Conservation (phyloP, 2,797 vertebrate species). For the Thripadectes ignobilis region DNA sequence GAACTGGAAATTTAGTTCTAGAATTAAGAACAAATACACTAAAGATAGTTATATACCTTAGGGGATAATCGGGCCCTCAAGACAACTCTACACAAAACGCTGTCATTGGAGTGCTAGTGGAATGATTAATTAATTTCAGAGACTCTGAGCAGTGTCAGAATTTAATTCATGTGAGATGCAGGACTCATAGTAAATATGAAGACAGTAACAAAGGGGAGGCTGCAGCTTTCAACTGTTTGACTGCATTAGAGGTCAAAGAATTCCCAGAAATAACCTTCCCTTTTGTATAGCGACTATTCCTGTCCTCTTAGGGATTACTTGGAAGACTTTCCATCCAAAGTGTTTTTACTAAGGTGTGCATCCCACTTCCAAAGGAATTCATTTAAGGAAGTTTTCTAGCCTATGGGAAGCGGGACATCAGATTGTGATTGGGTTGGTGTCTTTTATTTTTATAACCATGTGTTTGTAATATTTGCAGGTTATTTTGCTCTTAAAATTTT, state of each 20-base stretch:
- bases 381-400: not conserved
- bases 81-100: not conserved
- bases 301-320: not conserved
- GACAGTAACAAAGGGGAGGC: not conserved
- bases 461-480: not conserved
- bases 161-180: not conserved
- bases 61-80: not conserved
- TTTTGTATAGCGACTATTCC: not conserved
- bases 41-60: not conserved
- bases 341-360: not conserved
- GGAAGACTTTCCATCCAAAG: not conserved
- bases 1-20: not conserved
- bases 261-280: not conserved
- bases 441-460: not conserved
- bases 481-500: not conserved
- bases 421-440: fast-evolving
- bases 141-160: not conserved
- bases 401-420: not conserved
- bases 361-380: not conserved
- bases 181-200: not conserved
- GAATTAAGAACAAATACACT: not conserved
- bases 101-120: not conserved
- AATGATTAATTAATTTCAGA: not conserved
- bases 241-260: not conserved
- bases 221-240: not conserved